phyloP scores from a whole-genome alignment of 2,113 vertebrate genomes.

The Tupaia tana region DNA sequence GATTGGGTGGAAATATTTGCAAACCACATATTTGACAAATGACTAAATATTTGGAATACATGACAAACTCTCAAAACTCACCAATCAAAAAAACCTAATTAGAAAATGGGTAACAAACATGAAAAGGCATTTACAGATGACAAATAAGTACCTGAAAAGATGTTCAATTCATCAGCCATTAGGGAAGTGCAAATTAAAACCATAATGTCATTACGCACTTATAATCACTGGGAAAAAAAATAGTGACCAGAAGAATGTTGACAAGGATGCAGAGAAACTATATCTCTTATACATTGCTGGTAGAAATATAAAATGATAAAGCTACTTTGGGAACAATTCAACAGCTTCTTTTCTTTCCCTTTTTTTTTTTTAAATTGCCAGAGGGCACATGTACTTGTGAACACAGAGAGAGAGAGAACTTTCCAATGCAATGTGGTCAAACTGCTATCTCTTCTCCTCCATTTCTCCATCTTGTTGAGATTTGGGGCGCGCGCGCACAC shows the following conservation, averaged over 20 bases:
- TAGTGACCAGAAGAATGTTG: fast-evolving
- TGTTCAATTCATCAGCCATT: neutral
- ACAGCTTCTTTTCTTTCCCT: no score
- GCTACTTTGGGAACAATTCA: neutral
- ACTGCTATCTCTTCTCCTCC: no score
- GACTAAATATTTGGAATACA: neutral
- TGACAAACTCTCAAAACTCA: neutral
- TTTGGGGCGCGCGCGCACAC: no score
- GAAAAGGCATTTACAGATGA: neutral
- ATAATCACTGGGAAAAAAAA: no score
- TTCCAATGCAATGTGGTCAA: no score
- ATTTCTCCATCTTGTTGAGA: no score
- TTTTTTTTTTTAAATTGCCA: no score
- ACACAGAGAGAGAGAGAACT: no score
- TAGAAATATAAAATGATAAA: no score
- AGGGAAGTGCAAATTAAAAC: neutral
- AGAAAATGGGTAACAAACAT: neutral
- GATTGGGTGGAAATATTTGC: neutral
- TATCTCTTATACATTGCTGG: neutral
- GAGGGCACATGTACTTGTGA: no score
- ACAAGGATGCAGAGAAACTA: neutral
- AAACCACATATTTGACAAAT: neutral
- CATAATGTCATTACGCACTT: neutral
- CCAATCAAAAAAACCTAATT: neutral
- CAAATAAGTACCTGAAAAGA: neutral